A percentile compares a stretch with the other conserved stretches of the same genome.
These are phyloP conservation scores for Anoplolepis gracilipes DNA, from an alignment of 1,140 invertebrate species.

Conservation along the genomic window DNA sequence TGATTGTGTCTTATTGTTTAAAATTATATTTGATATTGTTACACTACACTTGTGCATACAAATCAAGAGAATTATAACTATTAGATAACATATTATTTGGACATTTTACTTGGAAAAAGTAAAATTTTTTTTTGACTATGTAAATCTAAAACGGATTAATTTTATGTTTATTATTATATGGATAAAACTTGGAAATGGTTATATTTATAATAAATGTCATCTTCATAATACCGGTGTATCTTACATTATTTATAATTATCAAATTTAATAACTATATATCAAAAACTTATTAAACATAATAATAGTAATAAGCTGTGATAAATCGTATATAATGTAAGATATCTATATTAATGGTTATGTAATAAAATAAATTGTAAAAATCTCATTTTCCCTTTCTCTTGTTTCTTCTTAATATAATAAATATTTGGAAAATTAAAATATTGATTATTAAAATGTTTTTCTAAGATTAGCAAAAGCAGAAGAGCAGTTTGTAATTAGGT, in stretches of 20 bases:
- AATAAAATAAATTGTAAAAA: conserved; percentile 70
- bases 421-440: background rate
- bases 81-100: conserved; percentile 22
- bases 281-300: conserved; percentile 64
- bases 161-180: conserved; percentile 24
- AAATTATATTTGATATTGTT: conserved; percentile 28
- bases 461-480: conserved; percentile 60
- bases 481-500: conserved; percentile 43
- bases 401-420: conserved; percentile 52
- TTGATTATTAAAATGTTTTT: conserved; percentile 38
- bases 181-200: conserved; percentile 33
- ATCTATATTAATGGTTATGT: conserved; percentile 67
- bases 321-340: conserved; percentile 76
- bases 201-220: background rate
- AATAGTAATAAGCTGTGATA: conserved; percentile 83
- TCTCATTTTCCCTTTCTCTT: conserved; percentile 32
- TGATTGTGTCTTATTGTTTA: conserved; percentile 5
- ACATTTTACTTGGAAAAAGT: background rate
- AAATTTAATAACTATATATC: conserved; percentile 37
- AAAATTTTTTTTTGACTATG: conserved; percentile 13
- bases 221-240: conserved; percentile 26
- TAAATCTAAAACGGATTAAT: background rate
- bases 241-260: conserved; percentile 22
- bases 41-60: conserved; percentile 18
- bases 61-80: conserved; percentile 33